Base-by-base conservation (phyloP, 2,888 invertebrate genomes). In the Alcis repandata region DNA sequence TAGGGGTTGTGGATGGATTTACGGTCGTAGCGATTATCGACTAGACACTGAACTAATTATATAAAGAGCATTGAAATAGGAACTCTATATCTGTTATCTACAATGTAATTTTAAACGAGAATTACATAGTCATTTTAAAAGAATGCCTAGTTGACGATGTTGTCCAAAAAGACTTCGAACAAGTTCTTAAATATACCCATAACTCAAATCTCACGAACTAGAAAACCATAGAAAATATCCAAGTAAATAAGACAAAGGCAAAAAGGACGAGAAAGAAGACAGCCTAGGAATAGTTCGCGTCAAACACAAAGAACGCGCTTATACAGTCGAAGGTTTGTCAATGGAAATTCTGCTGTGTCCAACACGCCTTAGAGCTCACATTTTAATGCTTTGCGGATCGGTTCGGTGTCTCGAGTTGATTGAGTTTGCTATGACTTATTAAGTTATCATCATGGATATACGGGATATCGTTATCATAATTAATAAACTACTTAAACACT, bases 1-100 rank as follows among this genome's bases (percentile, higher is more conserved):
- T 82, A 80, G 76, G 73, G 77, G 80, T 80, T 79, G 84, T 85
- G 84, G 84, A 84, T 81, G 72, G 67, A 70, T 67, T 59, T 41
- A 17, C 13, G 52, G 13, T 58, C 20, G 22, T 32, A 49, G 36
- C 51, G 20, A 36, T 1, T 2, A 8, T 9, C 8, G 1, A 19
- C 36, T 36, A 2, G 36, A 36, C n/a, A 38, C 8, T 13, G n/a
- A 4, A 38, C 20, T 20, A 11, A 38, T 1, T 51, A n/a, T n/a
- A n/a, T n/a, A 15, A 17, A 51, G 36, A 17, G 6, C 19, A 53
- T 40, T 22, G 15, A 40, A 54, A 43, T 43, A 1, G 0, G 15
- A 53, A 1, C 10, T 48, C 9, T 49, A 49, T 49, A 9, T 17
- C 40, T 52, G 33, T 51, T 8, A 13, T 20, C 13, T 13, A 22